Evolutionary conservation across 30 jellyfish, hydroid and myxozoan species (phyloP).

Genomic region (Mastigias papua): DNA sequence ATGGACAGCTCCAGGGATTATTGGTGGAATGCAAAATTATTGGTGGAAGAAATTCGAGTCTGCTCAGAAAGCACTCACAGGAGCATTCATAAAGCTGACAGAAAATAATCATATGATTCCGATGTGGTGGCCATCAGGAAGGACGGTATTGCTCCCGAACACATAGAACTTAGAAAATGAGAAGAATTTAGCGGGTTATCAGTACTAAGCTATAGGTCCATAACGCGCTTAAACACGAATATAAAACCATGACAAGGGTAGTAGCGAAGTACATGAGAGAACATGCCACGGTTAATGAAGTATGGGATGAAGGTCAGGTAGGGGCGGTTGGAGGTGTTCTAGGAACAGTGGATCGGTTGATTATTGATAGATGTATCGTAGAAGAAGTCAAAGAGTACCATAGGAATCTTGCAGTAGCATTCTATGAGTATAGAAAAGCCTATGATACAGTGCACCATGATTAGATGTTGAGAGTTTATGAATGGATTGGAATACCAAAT

Average conservation of each 20-base stretch:
- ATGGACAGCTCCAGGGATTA: no score
- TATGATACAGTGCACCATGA: neutral
- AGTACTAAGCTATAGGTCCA: neutral
- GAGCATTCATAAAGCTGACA: no score
- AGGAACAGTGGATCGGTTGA: constrained; percentile 13
- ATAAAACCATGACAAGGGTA: constrained; percentile 3
- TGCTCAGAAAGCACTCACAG: no score
- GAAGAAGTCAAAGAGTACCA: constrained; percentile 20
- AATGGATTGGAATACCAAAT: constrained; percentile 21
- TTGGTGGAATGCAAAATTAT: no score
- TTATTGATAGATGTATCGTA: constrained; percentile 20
- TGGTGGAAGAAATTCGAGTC: no score
- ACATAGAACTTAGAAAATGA: neutral
- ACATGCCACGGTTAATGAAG: neutral
- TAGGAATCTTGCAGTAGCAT: constrained; percentile 13
- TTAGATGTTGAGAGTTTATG: constrained; percentile 7
- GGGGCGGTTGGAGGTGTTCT: constrained; percentile 23
- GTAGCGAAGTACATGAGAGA: neutral
- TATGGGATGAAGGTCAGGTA: constrained; percentile 38
- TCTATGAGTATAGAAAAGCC: neutral
- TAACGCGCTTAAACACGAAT: neutral
- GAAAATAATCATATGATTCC: no score
- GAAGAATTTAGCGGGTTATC: no score
- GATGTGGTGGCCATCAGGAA: neutral
- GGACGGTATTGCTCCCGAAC: neutral